phyloP scores from a whole-genome alignment of 2,113 vertebrate species.

The Prinia subflava region DNA sequence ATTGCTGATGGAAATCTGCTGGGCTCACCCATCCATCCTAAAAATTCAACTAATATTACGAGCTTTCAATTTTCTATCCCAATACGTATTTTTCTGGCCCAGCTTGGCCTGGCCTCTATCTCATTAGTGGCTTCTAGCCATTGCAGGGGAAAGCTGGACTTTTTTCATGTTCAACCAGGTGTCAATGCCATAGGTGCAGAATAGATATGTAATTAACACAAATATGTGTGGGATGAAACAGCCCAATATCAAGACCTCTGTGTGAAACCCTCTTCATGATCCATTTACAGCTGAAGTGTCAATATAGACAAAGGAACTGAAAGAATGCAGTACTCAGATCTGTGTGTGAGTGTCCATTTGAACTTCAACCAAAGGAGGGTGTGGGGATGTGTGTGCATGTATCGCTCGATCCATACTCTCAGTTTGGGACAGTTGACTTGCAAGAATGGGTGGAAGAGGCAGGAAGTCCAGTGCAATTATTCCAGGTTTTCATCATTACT shows the following conservation, averaged over 20 bases:
- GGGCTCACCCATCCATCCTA: neutral
- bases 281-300: neutral
- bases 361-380: neutral
- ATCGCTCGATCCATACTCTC: neutral
- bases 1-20: neutral
- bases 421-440: neutral
- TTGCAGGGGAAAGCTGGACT: neutral
- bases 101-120: neutral
- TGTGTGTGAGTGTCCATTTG: fast-evolving
- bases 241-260: neutral
- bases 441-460: neutral
- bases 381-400: fast-evolving
- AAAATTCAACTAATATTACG: neutral
- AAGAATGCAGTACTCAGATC: neutral
- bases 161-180: neutral
- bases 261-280: neutral
- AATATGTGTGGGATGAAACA: neutral
- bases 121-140: neutral
- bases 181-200: neutral
- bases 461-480: neutral
- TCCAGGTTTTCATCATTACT: neutral
- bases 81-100: neutral
- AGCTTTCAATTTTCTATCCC: neutral
- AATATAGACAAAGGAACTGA: neutral
- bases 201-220: neutral